Conservation (phyloP, 2,888 invertebrate genomes). For the Stictocephala bisonia region DNA sequence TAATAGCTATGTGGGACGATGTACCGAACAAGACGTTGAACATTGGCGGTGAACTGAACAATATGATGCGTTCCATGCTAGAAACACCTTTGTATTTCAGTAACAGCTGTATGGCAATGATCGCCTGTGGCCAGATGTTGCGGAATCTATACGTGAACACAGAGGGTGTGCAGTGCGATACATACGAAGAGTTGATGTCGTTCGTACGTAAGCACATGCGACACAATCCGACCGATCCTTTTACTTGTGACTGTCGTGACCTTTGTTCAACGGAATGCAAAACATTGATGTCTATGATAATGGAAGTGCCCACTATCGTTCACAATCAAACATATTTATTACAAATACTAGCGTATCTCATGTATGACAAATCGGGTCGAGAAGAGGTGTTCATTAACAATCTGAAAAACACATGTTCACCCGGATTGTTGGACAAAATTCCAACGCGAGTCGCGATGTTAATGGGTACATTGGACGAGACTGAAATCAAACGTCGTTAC, state of each 20-base stretch:
- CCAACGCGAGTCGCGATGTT: slow-evolving; percentile 4
- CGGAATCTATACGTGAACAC: neutral
- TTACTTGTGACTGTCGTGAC: neutral
- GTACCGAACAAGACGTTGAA: too few relatives aligned
- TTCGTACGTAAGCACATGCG: neutral
- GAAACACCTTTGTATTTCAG: neutral
- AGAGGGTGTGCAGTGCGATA: too few relatives aligned
- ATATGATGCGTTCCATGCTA: neutral
- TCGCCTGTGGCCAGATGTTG: neutral
- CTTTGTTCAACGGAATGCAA: neutral
- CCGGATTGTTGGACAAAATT: slow-evolving; percentile 3
- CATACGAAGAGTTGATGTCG: neutral
- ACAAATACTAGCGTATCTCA: slow-evolving; percentile 8
- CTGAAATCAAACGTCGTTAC: neutral
- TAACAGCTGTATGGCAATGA: neutral
- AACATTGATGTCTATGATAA: neutral
- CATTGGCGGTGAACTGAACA: too few relatives aligned
- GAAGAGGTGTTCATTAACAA: slow-evolving; percentile 7
- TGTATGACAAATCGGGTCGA: neutral
- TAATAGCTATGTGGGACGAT: too few relatives aligned
- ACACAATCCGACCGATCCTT: slow-evolving; percentile 20
- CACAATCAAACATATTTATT: slow-evolving; percentile 11
- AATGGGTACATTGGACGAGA: slow-evolving; percentile 7
- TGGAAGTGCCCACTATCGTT: neutral
- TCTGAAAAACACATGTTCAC: neutral